These are phyloP conservation scores for Pangasianodon hypophthalmus DNA, from an alignment of 2,113 vertebrate species.

Conservation along the genomic window DNA sequence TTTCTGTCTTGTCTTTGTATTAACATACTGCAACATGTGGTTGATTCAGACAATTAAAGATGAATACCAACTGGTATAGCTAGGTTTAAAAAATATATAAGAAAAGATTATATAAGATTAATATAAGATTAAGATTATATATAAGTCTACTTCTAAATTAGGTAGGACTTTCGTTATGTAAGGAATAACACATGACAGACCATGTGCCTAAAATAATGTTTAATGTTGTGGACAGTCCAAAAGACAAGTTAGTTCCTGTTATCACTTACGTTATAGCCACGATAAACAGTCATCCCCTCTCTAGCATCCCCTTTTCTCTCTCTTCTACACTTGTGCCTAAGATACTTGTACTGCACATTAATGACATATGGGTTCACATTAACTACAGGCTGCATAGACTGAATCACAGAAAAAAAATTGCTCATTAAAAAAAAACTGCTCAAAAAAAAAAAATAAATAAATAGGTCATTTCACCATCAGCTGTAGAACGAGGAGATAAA, in stretches of 20 bases:
- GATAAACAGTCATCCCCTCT: neutral
- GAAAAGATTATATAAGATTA: no score
- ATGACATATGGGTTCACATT: neutral
- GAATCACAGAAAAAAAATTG: neutral
- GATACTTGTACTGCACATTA: neutral
- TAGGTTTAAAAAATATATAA: no score
- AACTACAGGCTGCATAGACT: neutral
- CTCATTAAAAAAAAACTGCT: no score
- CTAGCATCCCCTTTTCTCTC: neutral
- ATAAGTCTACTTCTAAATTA: no score
- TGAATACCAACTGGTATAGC: no score
- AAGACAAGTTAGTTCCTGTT: neutral
- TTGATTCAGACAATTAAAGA: neutral
- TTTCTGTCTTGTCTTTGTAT: no score
- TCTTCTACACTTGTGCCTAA: neutral
- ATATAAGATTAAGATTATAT: no score
- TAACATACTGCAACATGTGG: neutral
- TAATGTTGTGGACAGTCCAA: neutral
- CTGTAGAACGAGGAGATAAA: neutral
- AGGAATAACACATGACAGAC: no score
- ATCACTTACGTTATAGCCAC: no score
- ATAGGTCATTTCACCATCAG: neutral
- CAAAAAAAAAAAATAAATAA: no score
- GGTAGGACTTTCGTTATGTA: no score
- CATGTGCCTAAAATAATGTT: neutral